Base-by-base conservation (phyloP, 1,140 invertebrate species). In the Thaumetopoea pityocampa region DNA sequence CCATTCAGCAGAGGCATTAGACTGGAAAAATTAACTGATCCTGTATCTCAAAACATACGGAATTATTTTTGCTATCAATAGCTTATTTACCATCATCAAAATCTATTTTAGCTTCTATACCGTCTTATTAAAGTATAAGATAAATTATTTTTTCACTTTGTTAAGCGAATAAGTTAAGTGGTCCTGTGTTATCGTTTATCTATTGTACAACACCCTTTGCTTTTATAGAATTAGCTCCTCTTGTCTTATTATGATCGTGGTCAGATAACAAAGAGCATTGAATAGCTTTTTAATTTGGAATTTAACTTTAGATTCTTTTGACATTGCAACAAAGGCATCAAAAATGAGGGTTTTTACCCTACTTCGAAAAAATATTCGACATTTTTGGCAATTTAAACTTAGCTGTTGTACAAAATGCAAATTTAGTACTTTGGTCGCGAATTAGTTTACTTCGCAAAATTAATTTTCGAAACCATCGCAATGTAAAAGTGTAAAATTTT, bases 11-110 rank as follows among this genome's bases (percentile, higher is more conserved):
- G 44, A 76, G 67, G 78, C 72, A 69, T 67, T 53, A 71, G 70
- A 54, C 60, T 63, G 71, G 67, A 73, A 82, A 79, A 76, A 77
- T 72, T 76, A 73, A 79, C 68, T 70, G 72, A 82, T 79, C 62
- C 74, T 65, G 67, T 71, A 71, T 69, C 64, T 65, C 51, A 57
- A 56, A 66, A 42, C 35, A 37, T 56, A 51, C 37, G 36, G 29
- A 51, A 48, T 53, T 76, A 68, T 74, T 60, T 74, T 65, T 68
- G 14, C 32, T 50, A 44, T 34, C 17, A 17, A 47, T 19, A 15
- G 17, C 5, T 18, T 7, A 12, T 12, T 43, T 36, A 5, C 9
- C 9, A 18, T 32, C 14, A 11, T 19, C 3, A 36, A 16, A 32
- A 18, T 24, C 22, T 18, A 19, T 2, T 18, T 12, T 33, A 12